These are phyloP conservation scores for Callorhinus ursinus DNA, from an alignment of 2,113 vertebrate species.

Conservation along the genomic window DNA sequence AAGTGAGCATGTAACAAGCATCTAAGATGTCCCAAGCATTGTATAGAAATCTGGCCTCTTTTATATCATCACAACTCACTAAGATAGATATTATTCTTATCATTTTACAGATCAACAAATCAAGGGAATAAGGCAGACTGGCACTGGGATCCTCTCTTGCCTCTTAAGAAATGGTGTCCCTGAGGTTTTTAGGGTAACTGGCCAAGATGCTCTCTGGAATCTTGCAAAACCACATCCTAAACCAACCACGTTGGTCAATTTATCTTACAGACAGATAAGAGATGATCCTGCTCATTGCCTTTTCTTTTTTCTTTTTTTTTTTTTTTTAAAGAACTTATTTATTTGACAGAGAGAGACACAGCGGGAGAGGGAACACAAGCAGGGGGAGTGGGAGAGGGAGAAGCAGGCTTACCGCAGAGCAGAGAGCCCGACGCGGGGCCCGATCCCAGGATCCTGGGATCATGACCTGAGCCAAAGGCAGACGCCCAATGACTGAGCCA, in stretches of 20 bases:
- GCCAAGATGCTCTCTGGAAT: background rate
- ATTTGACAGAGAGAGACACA: too few relatives aligned
- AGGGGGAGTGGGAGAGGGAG: too few relatives aligned
- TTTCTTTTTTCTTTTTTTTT: background rate
- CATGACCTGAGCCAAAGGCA: too few relatives aligned
- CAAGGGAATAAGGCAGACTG: conserved; percentile 17
- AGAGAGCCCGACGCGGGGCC: too few relatives aligned
- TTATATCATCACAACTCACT: background rate
- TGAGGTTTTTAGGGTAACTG: background rate
- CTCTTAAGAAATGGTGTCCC: background rate
- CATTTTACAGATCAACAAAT: background rate
- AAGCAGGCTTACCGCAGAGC: too few relatives aligned
- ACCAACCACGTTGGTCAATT: conserved; percentile 1
- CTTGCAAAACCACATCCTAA: background rate
- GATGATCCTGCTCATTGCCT: background rate
- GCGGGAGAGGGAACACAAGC: too few relatives aligned
- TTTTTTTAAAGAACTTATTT: too few relatives aligned
- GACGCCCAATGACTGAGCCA: too few relatives aligned
- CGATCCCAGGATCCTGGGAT: too few relatives aligned
- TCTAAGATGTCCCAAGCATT: background rate
- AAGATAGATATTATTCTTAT: background rate
- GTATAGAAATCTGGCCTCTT: background rate
- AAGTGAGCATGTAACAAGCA: background rate
- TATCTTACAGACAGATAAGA: conserved; percentile 55
- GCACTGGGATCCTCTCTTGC: background rate